phyloP scores from a whole-genome alignment of 2,888 invertebrate genomes.

The Leistus spinibarbis region DNA sequence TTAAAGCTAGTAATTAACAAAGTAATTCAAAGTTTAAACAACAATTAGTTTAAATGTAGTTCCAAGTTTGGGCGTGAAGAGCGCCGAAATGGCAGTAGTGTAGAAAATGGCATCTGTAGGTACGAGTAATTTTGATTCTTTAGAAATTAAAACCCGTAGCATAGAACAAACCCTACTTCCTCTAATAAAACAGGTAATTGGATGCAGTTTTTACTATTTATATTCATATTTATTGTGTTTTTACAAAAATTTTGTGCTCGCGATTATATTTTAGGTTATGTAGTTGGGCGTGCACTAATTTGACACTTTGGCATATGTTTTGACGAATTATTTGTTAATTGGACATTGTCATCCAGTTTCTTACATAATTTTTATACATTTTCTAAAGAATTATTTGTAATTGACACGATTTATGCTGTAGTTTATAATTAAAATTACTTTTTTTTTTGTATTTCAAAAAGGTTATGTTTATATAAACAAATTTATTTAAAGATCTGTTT shows the following conservation, averaged over 20 bases:
- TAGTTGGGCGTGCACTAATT: constrained; percentile 32
- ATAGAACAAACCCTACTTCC: constrained; percentile 94
- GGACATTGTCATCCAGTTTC: constrained; percentile 22
- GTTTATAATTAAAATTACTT: background rate
- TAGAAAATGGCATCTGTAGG: constrained; percentile 65
- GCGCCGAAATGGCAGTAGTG: constrained; percentile 48
- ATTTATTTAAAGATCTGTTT: constrained; percentile 21
- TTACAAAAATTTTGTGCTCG: background rate
- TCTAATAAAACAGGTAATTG: constrained; percentile 89
- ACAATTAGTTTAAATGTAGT: background rate
- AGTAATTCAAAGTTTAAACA: too few species aligned
- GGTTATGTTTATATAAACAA: constrained; percentile 38
- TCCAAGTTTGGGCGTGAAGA: background rate
- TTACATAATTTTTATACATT: constrained; percentile 26
- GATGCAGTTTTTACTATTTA: constrained; percentile 17
- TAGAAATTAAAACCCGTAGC: constrained; percentile 92
- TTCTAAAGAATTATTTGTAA: background rate
- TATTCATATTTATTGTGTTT: constrained; percentile 9
- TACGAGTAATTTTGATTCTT: constrained; percentile 63
- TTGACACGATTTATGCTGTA: too few species aligned
- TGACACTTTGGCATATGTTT: constrained; percentile 24
- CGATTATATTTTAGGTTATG: constrained; percentile 36
- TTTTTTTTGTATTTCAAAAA: background rate
- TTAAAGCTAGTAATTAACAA: too few species aligned
- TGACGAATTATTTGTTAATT: constrained; percentile 22